A percentile compares a stretch with the other conserved stretches of the same genome.
Evolutionary conservation across 2,888 invertebrate species (phyloP).

Genomic region (Sylvicola cinctus): DNA sequence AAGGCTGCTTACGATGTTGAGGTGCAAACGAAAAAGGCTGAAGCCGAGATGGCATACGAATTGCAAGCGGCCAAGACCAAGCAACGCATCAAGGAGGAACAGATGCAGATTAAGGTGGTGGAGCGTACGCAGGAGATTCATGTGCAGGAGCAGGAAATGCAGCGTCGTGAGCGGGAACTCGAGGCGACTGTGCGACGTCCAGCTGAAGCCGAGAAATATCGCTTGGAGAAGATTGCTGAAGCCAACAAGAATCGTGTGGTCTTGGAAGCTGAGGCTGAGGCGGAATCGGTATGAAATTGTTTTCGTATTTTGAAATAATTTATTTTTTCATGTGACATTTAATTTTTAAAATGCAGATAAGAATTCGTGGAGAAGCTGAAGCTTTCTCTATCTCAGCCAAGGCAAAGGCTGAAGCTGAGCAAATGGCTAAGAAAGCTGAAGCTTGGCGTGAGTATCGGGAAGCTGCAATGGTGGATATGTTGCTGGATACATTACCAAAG

Average conservation of each 20-base stretch:
- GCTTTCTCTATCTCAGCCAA: slow-evolving; percentile 88
- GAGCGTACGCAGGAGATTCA: slow-evolving; percentile 84
- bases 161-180: slow-evolving; percentile 74
- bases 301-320: slow-evolving; percentile 1
- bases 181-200: slow-evolving; percentile 86
- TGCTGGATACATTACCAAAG: slow-evolving; percentile 85
- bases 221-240: slow-evolving; percentile 82
- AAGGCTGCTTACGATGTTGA: slow-evolving; percentile 95
- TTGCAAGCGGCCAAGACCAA: slow-evolving; percentile 90
- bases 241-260: slow-evolving; percentile 72
- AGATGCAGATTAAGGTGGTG: slow-evolving; percentile 89
- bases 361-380: slow-evolving; percentile 71
- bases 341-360: slow-evolving; percentile 22
- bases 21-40: slow-evolving; percentile 74
- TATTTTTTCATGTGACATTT: slow-evolving; percentile 2
- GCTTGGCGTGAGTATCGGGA: slow-evolving; percentile 94
- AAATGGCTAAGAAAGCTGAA: slow-evolving; percentile 93
- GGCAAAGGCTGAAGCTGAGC: slow-evolving; percentile 89
- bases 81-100: slow-evolving; percentile 88
- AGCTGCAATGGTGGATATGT: slow-evolving; percentile 92
- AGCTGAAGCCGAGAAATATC: slow-evolving; percentile 86
- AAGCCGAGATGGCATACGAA: slow-evolving; percentile 85
- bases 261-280: slow-evolving; percentile 91
- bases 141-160: slow-evolving; percentile 91
- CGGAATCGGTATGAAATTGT: slow-evolving; percentile 48